Percentiles rank a stretch among this genome's conserved stretches.
Evolutionary conservation across 2,113 vertebrate species (phyloP).

Genomic region (Tetrax tetrax): DNA sequence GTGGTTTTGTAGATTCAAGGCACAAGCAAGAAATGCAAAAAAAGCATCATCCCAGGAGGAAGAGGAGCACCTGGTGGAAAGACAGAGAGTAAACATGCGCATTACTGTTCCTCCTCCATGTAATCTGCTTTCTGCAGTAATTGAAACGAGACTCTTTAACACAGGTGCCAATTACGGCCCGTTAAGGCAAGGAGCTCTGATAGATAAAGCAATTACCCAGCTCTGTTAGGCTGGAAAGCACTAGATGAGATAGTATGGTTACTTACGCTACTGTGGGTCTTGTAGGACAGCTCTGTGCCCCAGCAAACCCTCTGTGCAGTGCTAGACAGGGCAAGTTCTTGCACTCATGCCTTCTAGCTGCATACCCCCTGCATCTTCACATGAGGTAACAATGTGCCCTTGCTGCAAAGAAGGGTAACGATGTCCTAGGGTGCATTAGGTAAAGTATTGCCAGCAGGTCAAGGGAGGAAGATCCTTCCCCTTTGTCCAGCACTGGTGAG

Average conservation of each 20-base stretch:
- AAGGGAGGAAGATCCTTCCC: not conserved
- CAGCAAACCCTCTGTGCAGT: not conserved
- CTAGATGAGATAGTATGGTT: not conserved
- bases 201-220: slow-evolving; percentile 22
- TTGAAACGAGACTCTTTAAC: slow-evolving; percentile 40
- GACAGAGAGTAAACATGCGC: not conserved
- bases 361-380: not conserved
- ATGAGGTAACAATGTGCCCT: accelerated
- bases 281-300: not conserved
- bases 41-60: not conserved
- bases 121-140: slow-evolving; percentile 30
- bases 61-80: slow-evolving; percentile 60
- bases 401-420: accelerated
- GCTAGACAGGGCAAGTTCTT: not conserved
- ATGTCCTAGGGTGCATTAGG: not conserved
- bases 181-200: slow-evolving; percentile 1
- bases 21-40: not conserved
- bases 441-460: not conserved
- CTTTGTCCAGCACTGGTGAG: not conserved
- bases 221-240: not conserved
- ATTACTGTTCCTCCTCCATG: not conserved
- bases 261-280: not conserved
- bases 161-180: slow-evolving; percentile 37
- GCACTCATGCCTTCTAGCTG: not conserved
- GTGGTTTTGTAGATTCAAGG: not conserved